Evolutionary conservation across 2,113 vertebrate genomes (phyloP).

Genomic region (Gopherus flavomarginatus): DNA sequence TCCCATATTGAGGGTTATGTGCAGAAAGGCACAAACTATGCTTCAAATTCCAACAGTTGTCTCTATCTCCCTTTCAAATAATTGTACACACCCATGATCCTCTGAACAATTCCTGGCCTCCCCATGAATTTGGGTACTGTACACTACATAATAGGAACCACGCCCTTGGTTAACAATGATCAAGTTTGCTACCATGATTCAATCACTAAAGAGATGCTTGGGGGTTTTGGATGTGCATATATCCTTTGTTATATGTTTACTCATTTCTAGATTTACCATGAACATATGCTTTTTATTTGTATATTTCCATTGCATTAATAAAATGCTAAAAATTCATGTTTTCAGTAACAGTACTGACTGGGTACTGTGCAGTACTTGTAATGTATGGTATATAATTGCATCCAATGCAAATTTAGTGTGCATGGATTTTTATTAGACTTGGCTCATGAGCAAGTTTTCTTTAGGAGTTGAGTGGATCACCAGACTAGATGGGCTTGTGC

Average conservation of each 20-base stretch:
- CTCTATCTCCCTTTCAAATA: neutral
- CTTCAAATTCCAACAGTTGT: neutral
- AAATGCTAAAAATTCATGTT: neutral
- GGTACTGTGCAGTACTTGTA: neutral
- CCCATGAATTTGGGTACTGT: neutral
- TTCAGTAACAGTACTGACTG: neutral
- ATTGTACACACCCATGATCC: neutral
- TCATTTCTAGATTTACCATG: neutral
- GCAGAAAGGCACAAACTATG: neutral
- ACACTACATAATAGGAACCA: neutral
- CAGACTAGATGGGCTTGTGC: neutral
- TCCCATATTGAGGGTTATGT: neutral
- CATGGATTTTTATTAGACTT: slow-evolving; percentile 7
- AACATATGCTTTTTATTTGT: neutral
- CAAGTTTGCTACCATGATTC: neutral
- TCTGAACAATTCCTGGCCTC: neutral
- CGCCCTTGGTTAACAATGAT: neutral
- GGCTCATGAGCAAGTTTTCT: neutral
- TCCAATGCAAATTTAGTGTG: neutral
- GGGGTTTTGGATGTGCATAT: neutral
- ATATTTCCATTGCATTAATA: neutral
- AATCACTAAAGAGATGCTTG: neutral
- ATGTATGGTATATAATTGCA: neutral
- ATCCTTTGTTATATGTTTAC: neutral
- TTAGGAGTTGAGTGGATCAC: neutral